These are phyloP conservation scores for Argyresthia albistria DNA, from an alignment of 2,888 invertebrate species.

Conservation along the genomic window DNA sequence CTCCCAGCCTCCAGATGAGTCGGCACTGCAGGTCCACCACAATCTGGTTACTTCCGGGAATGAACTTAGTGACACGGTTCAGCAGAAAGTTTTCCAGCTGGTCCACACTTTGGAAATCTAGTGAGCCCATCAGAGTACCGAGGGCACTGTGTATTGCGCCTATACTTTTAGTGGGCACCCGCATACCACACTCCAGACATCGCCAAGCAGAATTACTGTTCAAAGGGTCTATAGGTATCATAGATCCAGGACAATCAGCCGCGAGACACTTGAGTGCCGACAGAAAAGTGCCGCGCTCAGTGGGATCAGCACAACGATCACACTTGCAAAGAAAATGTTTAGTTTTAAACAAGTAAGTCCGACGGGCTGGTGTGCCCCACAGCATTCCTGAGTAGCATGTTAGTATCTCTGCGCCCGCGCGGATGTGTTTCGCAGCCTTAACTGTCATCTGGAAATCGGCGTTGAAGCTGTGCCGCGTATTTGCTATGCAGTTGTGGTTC, in stretches of 20 bases:
- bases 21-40: constrained; percentile 75
- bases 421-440: constrained; percentile 72
- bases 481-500: constrained; percentile 80
- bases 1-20: constrained; percentile 74
- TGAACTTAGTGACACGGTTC: constrained; percentile 60
- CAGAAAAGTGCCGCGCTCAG: constrained; percentile 74
- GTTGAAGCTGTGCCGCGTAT: constrained; percentile 76
- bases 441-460: constrained; percentile 70
- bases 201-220: constrained; percentile 68
- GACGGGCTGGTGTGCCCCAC: constrained; percentile 78
- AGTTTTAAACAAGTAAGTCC: constrained; percentile 74
- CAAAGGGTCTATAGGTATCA: constrained; percentile 72
- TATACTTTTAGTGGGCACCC: constrained; percentile 64
- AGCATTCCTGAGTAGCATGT: constrained; percentile 76
- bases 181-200: constrained; percentile 68
- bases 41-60: constrained; percentile 75
- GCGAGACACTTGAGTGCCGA: constrained; percentile 73
- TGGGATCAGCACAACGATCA: constrained; percentile 76
- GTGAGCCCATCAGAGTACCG: constrained; percentile 65
- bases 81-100: constrained; percentile 70
- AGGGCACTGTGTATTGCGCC: constrained; percentile 61
- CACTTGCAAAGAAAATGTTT: constrained; percentile 81
- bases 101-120: constrained; percentile 60
- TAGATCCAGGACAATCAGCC: constrained; percentile 59
- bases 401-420: constrained; percentile 74